Base-by-base conservation (phyloP, 1,140 invertebrate species). In the Hylyphantes graminicola region DNA sequence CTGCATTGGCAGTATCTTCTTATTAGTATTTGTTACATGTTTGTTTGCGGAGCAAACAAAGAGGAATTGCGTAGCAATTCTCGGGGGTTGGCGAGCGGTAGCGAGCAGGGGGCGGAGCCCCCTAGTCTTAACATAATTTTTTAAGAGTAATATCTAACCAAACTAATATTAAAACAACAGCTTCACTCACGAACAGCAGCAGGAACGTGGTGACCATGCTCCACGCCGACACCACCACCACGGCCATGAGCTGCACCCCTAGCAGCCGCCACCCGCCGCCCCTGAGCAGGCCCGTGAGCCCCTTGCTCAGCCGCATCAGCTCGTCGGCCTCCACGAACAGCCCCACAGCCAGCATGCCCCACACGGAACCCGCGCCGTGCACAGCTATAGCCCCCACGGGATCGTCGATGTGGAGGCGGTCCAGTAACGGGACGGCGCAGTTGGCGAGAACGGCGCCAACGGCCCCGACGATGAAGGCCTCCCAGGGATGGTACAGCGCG, bases 341-440 rank as follows among this genome's bases (percentile, higher is more conserved):
- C 0, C 96, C 96, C 7, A 98, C 95, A 0, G 96, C 94, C 12
- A 98, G 86, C 59, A 98, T 93, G 10, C 95, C 89, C 89, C 89
- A 90, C 5, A 88, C 76, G 0, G 89, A 89, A 9, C 87, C 87
- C 13, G 87, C 78, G 88, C 95, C 95, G 88, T 98, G 96, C 7
- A 97, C 96, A 7, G 96, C 93, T 21, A 94, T 93, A 0, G 96
- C 96, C 8, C 96, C 96, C 0, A 98, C 96, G 0, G 96, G 96
- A 90, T 98, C 96, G 87, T 98, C 96, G 3, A 98, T 93, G 13
- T 92, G 91, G 35, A 96, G 87, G 87, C 89, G 91, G 88, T 97
- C 95, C 63, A 97, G 92, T 0, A 96, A 85, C 0, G 94, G 94
- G 89, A 94, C 93, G 0, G 92, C 90, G 0, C 92, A 74, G 65